Evolutionary conservation across 2,888 invertebrate genomes (phyloP).

Genomic region (Xanthia togata): DNA sequence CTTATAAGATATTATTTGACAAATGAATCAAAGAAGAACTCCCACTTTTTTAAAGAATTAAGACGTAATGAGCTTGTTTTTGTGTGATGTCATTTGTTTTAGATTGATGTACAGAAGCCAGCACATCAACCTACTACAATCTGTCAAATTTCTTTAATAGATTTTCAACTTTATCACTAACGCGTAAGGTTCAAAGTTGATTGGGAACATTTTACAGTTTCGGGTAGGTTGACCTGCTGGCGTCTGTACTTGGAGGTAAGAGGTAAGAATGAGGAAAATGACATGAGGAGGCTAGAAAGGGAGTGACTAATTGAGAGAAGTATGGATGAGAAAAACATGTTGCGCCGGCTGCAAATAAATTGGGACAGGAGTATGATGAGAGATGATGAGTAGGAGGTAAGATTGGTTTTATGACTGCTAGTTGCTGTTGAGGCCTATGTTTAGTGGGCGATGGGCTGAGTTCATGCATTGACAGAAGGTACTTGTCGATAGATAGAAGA

Average conservation of each 20-base stretch:
- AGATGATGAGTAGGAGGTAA: not conserved
- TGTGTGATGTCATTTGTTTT: slow-evolving; percentile 45
- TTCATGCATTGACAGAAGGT: not conserved
- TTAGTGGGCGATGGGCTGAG: not conserved
- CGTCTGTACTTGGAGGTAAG: not conserved
- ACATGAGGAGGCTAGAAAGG: too few relatives aligned
- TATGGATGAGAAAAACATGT: too few relatives aligned
- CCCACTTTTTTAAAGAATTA: slow-evolving; percentile 60
- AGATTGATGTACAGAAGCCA: slow-evolving; percentile 25
- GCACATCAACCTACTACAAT: too few relatives aligned
- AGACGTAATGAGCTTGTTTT: slow-evolving; percentile 32
- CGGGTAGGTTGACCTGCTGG: too few relatives aligned
- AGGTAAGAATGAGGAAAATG: not conserved
- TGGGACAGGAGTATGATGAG: too few relatives aligned
- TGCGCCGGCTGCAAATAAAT: too few relatives aligned
- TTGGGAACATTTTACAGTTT: too few relatives aligned
- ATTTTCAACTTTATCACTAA: too few relatives aligned
- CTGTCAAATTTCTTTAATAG: too few relatives aligned
- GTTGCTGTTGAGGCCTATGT: not conserved
- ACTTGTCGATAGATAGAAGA: too few relatives aligned
- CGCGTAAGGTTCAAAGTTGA: too few relatives aligned
- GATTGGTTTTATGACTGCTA: not conserved
- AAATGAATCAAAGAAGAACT: slow-evolving; percentile 55
- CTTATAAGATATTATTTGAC: slow-evolving; percentile 55
- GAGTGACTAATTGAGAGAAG: too few relatives aligned